Conservation (phyloP, 1,140 invertebrate species). For the Platyscapa corneri region DNA sequence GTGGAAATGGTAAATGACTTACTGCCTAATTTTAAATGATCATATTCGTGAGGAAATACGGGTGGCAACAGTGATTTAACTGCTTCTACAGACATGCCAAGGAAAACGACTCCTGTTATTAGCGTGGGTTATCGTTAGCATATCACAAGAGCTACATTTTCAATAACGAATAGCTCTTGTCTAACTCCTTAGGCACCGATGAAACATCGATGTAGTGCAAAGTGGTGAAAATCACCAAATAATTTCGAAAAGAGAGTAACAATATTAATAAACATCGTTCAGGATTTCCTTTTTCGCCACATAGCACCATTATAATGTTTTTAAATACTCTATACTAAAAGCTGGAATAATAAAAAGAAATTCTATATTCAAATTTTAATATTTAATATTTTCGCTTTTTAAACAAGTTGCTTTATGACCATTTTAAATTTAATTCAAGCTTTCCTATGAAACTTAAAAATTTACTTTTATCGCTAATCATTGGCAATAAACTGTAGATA, state of each 20-base stretch:
- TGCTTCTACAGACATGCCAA: not conserved
- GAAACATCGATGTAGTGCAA: not conserved
- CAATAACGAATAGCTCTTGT: not conserved
- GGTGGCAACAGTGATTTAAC: not conserved
- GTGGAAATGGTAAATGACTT: not conserved
- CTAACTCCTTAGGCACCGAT: not conserved
- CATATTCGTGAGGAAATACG: not conserved
- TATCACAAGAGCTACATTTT: not conserved
- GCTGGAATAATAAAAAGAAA: constrained; percentile 26
- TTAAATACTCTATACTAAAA: constrained; percentile 28
- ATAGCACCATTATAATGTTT: constrained; percentile 23
- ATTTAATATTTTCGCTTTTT: constrained; percentile 35
- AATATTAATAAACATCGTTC: not conserved
- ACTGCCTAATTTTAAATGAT: not conserved
- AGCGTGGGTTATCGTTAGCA: not conserved
- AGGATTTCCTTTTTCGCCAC: not conserved
- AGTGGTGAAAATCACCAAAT: not conserved
- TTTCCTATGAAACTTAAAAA: constrained; percentile 14
- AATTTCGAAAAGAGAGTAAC: not conserved
- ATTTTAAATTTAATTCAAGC: constrained; percentile 25
- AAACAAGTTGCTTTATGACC: constrained; percentile 27
- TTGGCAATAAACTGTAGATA: constrained; percentile 2
- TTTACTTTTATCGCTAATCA: not conserved
- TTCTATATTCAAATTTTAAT: constrained; percentile 11
- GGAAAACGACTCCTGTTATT: not conserved